Conservation (phyloP, 2,113 vertebrate genomes). For the Sus scrofa region DNA sequence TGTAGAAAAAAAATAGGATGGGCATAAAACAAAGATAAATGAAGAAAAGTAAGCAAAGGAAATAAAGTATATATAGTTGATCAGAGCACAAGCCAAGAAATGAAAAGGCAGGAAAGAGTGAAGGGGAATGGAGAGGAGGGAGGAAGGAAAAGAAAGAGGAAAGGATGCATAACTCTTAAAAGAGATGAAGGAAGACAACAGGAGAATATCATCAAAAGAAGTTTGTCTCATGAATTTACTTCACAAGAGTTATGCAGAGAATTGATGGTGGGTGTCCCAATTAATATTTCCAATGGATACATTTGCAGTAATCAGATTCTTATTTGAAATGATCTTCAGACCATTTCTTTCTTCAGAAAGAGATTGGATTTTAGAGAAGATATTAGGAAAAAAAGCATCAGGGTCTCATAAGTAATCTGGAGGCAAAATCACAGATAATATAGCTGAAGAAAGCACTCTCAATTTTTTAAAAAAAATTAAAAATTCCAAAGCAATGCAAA, state of each 20-base stretch:
- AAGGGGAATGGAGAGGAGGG: conserved; percentile 56
- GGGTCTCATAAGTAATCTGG: background rate
- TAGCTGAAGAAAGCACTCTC: background rate
- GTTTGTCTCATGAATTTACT: background rate
- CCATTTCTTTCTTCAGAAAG: background rate
- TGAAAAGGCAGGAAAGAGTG: background rate
- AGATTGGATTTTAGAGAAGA: conserved; percentile 8
- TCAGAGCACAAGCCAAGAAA: background rate
- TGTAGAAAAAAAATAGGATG: background rate
- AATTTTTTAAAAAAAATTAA: background rate
- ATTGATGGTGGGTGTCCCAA: background rate
- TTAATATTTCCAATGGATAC: background rate
- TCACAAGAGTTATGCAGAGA: background rate
- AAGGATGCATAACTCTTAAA: background rate
- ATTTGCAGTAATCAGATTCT: background rate
- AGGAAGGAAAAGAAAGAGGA: background rate
- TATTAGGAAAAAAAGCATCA: background rate
- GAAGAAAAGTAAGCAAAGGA: background rate
- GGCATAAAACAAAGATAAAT: conserved; percentile 37
- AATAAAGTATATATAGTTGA: background rate
- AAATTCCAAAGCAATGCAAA: conserved; percentile 1
- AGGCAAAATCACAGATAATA: background rate
- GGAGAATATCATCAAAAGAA: background rate
- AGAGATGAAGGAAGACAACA: background rate
- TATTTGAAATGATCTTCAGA: background rate